Evolutionary conservation across 2,113 vertebrate species (phyloP), one percentile per base, ranked within the genome.

Genomic region (Vireo altiloquus): DNA sequence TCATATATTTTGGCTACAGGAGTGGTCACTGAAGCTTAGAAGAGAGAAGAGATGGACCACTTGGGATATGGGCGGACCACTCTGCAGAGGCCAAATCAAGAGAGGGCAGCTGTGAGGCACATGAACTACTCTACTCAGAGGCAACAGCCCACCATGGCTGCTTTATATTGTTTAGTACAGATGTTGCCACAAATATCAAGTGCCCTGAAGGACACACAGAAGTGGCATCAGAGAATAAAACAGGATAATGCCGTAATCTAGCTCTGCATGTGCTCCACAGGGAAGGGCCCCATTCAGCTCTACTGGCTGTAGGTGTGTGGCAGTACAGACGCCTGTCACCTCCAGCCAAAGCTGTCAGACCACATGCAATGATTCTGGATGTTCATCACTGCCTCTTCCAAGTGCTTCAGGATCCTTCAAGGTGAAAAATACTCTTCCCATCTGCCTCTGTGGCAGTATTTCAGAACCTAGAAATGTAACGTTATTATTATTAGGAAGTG

Each of bases 121-220:
- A 25, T 0, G 1, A 25, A n/a, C 16, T 18, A 5, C 35, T 13
- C 20, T 6, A n/a, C 28, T 21, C 11, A 42, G 15, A 37, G 50
- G 8, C 16, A 89, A 47, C 28, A 72, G 59, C 40, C 20, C 39
- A 52, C 0, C 0, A 16, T 5, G n/a, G 11, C 7, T 69, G 49
- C 6, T 78, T 80, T 56, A 33, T 15, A 76, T 21, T 13, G 1
- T 42, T 21, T 18, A 54, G 42, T 13, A 24, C 6, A 44, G 28
- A 66, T 10, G 6, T 6, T 57, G 40, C 40, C n/a, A 27, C 28
- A 60, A 68, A 39, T 10, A 24, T 7, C 2, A 7, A 47, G 37
- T 57, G 31, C 19, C n/a, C 42, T 61, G 14, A 89, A 77, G 31
- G 40, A 69, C 30, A 33, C 10, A 11, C 12, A 33, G 28, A 74